These are phyloP conservation scores for Thereuonema tuberculata DNA, from an alignment of 1,140 invertebrate genomes.

Conservation along the genomic window DNA sequence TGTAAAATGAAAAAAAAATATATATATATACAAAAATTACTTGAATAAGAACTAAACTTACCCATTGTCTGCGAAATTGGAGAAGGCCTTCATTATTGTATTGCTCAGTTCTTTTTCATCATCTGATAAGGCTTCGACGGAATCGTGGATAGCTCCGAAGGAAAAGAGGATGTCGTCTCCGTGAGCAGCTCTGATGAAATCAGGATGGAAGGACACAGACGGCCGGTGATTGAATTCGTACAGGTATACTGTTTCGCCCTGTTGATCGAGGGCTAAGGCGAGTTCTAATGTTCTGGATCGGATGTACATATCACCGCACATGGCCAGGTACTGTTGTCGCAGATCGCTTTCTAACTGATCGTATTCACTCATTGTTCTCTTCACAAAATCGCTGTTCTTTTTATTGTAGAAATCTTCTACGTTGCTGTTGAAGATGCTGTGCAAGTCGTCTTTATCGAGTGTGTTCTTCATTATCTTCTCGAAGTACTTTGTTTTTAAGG, in stretches of 20 bases:
- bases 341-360: not conserved
- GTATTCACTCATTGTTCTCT: not conserved
- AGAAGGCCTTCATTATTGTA: conserved; percentile 12
- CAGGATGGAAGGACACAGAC: conserved; percentile 17
- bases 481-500: conserved; percentile 9
- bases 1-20: too few species aligned
- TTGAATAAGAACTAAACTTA: too few species aligned
- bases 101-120: conserved; percentile 10
- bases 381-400: not conserved
- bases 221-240: conserved; percentile 23
- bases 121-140: not conserved
- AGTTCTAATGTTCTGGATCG: conserved; percentile 9
- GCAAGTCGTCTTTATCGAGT: not conserved
- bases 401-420: too few species aligned
- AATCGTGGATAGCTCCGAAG: conserved; percentile 17
- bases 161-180: conserved; percentile 22
- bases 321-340: conserved; percentile 15
- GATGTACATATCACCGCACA: conserved; percentile 19
- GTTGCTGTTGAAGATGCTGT: not conserved
- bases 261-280: not conserved
- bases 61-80: conserved; percentile 18
- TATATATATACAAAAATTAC: too few species aligned
- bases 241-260: conserved; percentile 9
- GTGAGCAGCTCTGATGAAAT: conserved; percentile 19
- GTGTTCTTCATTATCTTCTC: not conserved